Base-by-base conservation (phyloP, 2,113 vertebrate genomes). In the Sinocyclocheilus anshuiensis region DNA sequence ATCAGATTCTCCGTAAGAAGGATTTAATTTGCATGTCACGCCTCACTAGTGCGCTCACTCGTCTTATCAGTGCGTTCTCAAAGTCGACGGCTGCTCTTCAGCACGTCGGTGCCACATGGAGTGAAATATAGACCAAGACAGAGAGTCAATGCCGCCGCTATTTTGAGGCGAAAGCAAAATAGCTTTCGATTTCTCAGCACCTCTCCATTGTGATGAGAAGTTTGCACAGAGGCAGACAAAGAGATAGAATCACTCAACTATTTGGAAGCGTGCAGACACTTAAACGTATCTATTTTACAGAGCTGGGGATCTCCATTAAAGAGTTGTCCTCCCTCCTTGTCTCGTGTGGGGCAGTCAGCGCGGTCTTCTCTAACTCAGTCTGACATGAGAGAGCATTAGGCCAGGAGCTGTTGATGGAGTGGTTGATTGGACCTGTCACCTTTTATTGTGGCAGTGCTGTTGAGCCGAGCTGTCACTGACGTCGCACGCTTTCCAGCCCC, bases 321-420 rank as follows among this genome's bases (percentile, higher is more conserved):
- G 33, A 85, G 65, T 48, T 45, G 8, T 26, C 81, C 61, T 22
- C 15, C 83, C 87, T 88, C 26, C 0, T 13, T 61, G 20, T 84
- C 75, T 86, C 18, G 88, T 77, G 82, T 84, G 71, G 83, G 90
- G 88, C 88, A 81, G 84, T 86, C 82, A 80, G 80, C 86, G 77
- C 42, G 36, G 84, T 78, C 33, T 90, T 86, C 86, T 81, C 91
- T 89, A 89, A 91, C 87, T 63, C 92, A 92, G 93, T 91, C 92
- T 86, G 91, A 95, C 93, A 93, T 90, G 91, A 93, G 93, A 94
- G 92, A 90, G 90, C 93, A 92, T 93, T 94, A 93, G 91, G 92
- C 92, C 84, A 85, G 69, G 63, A 92, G 92, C 89, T 90, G 89
- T 89, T 57, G 76, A 89, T 81, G 90, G 87, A 89, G 81, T 90